Conservation (phyloP, 2,113 vertebrate genomes). For the Laticauda laticaudata region DNA sequence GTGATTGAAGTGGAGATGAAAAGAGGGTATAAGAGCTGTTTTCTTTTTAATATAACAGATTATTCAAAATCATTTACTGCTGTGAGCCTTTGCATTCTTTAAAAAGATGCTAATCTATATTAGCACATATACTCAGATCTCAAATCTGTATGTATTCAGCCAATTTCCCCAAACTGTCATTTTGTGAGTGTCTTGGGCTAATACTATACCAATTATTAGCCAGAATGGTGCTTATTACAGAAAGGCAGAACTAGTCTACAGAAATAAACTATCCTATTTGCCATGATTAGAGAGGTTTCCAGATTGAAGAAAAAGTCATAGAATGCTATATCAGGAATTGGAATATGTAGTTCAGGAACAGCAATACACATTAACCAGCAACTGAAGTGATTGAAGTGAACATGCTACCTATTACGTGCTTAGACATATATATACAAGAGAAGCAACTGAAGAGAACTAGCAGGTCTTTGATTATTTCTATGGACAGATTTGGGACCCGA, state of each 20-base stretch:
- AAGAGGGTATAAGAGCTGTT: background rate
- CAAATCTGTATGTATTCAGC: background rate
- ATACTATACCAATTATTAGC: background rate
- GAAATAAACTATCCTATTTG: background rate
- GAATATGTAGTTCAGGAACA: background rate
- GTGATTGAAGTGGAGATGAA: background rate
- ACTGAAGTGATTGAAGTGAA: background rate
- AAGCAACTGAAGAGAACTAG: background rate
- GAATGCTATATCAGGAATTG: background rate
- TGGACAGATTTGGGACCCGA: background rate
- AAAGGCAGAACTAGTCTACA: background rate
- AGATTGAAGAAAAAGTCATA: background rate
- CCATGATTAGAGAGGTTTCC: background rate
- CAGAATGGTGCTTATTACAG: background rate
- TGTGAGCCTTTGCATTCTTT: background rate
- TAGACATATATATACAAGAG: background rate
- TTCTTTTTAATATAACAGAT: background rate
- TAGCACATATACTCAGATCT: background rate
- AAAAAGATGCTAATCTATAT: background rate
- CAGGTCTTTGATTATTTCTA: background rate
- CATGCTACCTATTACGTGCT: background rate
- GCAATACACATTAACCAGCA: background rate
- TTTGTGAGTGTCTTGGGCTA: background rate
- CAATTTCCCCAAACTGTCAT: background rate
- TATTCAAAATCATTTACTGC: background rate